Evolutionary conservation across 37 sponge, comb jelly and placozoan species (phyloP).

Genomic region (Amphimedon queenslandica): DNA sequence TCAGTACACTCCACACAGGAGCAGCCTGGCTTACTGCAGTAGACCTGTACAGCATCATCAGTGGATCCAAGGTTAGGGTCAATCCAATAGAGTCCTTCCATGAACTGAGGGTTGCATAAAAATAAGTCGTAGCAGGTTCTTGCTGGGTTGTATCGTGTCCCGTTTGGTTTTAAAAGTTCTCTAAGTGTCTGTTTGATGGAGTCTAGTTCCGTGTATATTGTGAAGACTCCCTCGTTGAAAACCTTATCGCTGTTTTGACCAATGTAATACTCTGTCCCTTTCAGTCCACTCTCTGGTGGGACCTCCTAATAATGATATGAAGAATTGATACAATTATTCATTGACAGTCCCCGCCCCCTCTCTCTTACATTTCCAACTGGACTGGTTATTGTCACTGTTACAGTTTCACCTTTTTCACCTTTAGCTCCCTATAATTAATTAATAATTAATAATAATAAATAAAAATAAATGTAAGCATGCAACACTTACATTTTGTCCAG

Average conservation of each 20-base stretch:
- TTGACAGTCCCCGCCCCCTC: neutral
- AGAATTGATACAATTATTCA: neutral
- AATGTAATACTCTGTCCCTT: too few relatives aligned
- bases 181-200: slow-evolving; percentile 23
- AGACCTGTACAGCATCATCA: slow-evolving; percentile 54
- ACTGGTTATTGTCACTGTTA: neutral
- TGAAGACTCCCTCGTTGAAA: slow-evolving; percentile 56
- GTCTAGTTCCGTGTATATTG: slow-evolving; percentile 56
- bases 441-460: neutral
- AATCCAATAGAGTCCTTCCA: slow-evolving; percentile 74
- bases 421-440: slow-evolving; percentile 2
- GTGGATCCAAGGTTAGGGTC: slow-evolving; percentile 77
- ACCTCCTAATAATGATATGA: neutral
- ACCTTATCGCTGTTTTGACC: slow-evolving; percentile 52
- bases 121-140: slow-evolving; percentile 73
- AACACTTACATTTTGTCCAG: slow-evolving; percentile 45
- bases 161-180: slow-evolving; percentile 53
- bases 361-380: neutral
- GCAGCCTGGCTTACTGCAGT: slow-evolving; percentile 60
- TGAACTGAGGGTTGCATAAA: slow-evolving; percentile 45
- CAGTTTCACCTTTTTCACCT: slow-evolving; percentile 8
- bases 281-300: neutral
- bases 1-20: slow-evolving; percentile 52
- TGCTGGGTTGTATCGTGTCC: slow-evolving; percentile 44
- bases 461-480: neutral